A percentile compares a stretch with the other conserved stretches of the same genome.
Conservation (phyloP, 2,888 invertebrate genomes). For the Mythimna ferrago region DNA sequence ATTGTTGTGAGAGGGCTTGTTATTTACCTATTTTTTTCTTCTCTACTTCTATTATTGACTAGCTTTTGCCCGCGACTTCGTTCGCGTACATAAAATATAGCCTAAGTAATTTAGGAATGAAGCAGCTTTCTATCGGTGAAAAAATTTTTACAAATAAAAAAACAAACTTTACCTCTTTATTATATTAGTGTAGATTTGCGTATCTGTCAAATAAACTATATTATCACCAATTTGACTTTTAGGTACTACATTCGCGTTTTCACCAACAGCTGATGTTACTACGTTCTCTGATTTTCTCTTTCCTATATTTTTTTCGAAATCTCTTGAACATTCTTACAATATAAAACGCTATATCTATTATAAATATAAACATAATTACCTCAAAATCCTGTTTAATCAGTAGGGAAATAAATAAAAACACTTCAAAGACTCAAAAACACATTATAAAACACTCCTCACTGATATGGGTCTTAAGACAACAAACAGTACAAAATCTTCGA, state of each 20-base stretch:
- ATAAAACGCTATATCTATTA: background rate
- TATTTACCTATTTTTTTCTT: background rate
- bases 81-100: too few relatives aligned
- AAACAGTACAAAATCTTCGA: conserved; percentile 57
- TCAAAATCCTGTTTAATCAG: conserved; percentile 22
- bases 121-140: too few relatives aligned
- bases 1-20: too few relatives aligned
- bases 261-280: conserved; percentile 33
- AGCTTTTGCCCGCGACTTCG: too few relatives aligned
- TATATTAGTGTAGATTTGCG: too few relatives aligned
- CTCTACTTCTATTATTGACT: background rate
- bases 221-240: background rate
- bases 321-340: background rate
- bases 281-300: background rate
- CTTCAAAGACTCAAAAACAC: conserved; percentile 43
- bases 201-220: background rate
- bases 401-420: conserved; percentile 38
- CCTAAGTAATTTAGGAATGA: too few relatives aligned
- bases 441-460: conserved; percentile 45
- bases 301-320: background rate
- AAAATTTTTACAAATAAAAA: too few relatives aligned
- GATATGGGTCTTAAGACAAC: conserved; percentile 56
- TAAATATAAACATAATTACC: conserved; percentile 41
- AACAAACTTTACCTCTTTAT: too few relatives aligned
- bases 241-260: background rate